Conservation (phyloP, 2,888 invertebrate species). For the Drosophila macrothrix region DNA sequence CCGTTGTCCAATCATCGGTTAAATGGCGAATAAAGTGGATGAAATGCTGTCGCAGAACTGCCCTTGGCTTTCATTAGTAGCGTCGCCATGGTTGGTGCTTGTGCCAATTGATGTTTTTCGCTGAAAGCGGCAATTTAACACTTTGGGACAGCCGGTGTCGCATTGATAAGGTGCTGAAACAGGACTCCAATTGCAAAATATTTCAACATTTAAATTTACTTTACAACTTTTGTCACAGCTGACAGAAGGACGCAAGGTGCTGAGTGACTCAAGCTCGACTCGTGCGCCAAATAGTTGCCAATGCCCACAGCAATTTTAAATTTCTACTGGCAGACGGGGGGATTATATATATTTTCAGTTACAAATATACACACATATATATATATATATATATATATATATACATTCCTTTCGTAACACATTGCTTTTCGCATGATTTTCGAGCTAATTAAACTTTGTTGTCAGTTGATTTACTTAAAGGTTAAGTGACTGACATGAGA, state of each 20-base stretch:
- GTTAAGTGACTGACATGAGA: slow-evolving; percentile 60
- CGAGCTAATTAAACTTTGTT: slow-evolving; percentile 49
- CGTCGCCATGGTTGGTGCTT: slow-evolving; percentile 29
- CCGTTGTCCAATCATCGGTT: slow-evolving; percentile 75
- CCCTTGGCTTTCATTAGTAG: slow-evolving; percentile 70
- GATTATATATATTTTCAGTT: neutral
- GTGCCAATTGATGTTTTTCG: slow-evolving; percentile 57
- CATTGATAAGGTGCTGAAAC: slow-evolving; percentile 34
- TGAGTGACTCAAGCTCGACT: slow-evolving; percentile 32
- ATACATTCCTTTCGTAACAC: neutral
- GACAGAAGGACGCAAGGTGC: slow-evolving; percentile 1
- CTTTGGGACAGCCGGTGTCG: slow-evolving; percentile 35
- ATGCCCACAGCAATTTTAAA: slow-evolving; percentile 22
- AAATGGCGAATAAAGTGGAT: slow-evolving; percentile 75
- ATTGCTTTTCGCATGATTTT: slow-evolving; percentile 12
- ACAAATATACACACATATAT: neutral
- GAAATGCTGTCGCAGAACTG: slow-evolving; percentile 34
- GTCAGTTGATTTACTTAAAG: slow-evolving; percentile 69
- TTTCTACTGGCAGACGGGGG: neutral
- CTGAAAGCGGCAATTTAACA: slow-evolving; percentile 72
- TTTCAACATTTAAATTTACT: slow-evolving; percentile 69
- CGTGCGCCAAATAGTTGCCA: slow-evolving; percentile 14
- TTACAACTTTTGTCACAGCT: slow-evolving; percentile 40
- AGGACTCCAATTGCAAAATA: slow-evolving; percentile 49
- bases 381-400: neutral